phyloP scores from a whole-genome alignment of 2,888 invertebrate genomes.

The Allacma fusca region DNA sequence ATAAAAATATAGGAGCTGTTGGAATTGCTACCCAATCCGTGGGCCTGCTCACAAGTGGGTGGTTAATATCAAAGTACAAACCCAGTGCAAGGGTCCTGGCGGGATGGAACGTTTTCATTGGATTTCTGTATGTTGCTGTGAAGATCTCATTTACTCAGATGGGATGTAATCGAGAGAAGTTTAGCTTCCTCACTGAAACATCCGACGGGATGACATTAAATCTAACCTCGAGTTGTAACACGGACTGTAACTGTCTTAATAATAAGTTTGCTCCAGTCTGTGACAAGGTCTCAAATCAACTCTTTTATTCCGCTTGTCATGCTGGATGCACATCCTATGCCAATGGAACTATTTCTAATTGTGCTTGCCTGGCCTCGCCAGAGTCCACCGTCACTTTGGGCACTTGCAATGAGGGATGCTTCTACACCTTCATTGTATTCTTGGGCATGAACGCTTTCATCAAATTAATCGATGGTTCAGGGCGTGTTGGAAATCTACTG shows the following conservation, averaged over 20 bases:
- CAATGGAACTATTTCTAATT: slow-evolving; percentile 46
- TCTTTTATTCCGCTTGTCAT: slow-evolving; percentile 77
- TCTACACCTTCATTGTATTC: slow-evolving; percentile 61
- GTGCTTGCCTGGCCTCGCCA: slow-evolving; percentile 49
- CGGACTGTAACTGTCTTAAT: slow-evolving; percentile 67
- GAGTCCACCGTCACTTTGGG: slow-evolving; percentile 48
- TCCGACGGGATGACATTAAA: slow-evolving; percentile 6
- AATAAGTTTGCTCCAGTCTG: slow-evolving; percentile 74
- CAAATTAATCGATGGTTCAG: slow-evolving; percentile 72
- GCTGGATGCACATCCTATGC: slow-evolving; percentile 70
- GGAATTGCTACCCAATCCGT: slow-evolving; percentile 63
- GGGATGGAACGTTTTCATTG: slow-evolving; percentile 72
- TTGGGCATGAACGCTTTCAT: slow-evolving; percentile 64
- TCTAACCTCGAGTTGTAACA: slow-evolving; percentile 62
- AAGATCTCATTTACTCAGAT: slow-evolving; percentile 46
- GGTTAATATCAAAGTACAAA: slow-evolving; percentile 70
- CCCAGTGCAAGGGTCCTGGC: slow-evolving; percentile 70
- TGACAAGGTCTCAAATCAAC: slow-evolving; percentile 68
- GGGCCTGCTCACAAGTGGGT: slow-evolving; percentile 69
- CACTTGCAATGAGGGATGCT: slow-evolving; percentile 51
- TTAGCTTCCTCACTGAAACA: slow-evolving; percentile 23
- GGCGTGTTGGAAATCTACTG: slow-evolving; percentile 72
- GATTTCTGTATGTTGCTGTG: slow-evolving; percentile 69
- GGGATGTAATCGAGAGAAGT: slow-evolving; percentile 32
- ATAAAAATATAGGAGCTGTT: slow-evolving; percentile 61